Evolutionary conservation across 2,888 invertebrate genomes (phyloP), one percentile per base, ranked within the genome.

Genomic region (Agelastica alni): DNA sequence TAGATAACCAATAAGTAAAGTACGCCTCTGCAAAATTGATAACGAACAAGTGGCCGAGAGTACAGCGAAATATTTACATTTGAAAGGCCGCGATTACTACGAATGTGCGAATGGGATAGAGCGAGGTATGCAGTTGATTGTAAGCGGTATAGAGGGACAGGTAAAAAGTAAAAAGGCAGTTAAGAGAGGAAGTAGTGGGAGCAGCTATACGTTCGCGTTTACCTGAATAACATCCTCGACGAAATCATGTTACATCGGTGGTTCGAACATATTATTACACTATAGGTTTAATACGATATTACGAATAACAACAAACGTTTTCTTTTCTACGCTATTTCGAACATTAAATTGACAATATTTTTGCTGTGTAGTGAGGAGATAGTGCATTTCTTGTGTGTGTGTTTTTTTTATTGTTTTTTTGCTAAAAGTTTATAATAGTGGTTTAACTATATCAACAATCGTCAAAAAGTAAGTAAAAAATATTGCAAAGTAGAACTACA

Each of bases 141-240:
- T 22, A 22, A 5, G 34, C 12, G 14, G 7, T 31, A 31, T n/a
- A 39, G 20, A 39, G 37, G 37, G 28, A 26, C 47, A 52, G 47
- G 51, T 49, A 47, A 37, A 55, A 45, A 34, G 13, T 12, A 39
- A 39, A 14, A n/a, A n/a, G n/a, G n/a, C n/a, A n/a, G 37, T 9
- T 14, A 39, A 53, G 44, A 39, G 42, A 56, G 54, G 55, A 59
- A 59, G 47, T 59, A 51, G 59, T 59, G 59, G 59, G 59, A 59
- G 57, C 45, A 52, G n/a, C n/a, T n/a, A 39, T 39, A 20, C 59
- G 45, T 57, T 59, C 59, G 10, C 59, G 45, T 57, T 59, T 57
- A 57, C 59, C 59, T 59, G 57, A 39, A 39, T 12, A 10, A 18
- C 20, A 39, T 39, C 12, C 18, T 42, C 20, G 52, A 32, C 20